Percentiles rank a stretch among this genome's conserved stretches.
These are phyloP conservation scores for Platanista minor DNA, from an alignment of 2,113 vertebrate species.

Conservation along the genomic window DNA sequence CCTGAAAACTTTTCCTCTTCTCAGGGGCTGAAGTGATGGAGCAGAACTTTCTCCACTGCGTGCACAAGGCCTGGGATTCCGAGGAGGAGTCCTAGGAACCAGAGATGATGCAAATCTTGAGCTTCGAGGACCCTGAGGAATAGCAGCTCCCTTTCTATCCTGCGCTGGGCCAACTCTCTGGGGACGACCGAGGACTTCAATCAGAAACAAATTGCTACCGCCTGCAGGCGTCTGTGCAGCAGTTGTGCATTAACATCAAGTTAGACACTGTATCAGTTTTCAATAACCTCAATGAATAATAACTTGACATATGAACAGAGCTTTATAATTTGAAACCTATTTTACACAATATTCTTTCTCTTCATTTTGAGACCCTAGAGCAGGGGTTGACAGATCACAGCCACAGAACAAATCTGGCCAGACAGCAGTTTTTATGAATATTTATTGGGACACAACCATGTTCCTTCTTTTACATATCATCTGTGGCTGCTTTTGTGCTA, in stretches of 20 bases:
- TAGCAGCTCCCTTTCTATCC: background rate
- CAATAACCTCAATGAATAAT: background rate
- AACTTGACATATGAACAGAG: background rate
- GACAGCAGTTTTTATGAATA: background rate
- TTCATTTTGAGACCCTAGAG: background rate
- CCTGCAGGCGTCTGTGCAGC: background rate
- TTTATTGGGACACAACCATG: background rate
- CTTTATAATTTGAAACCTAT: background rate
- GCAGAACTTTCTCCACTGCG: background rate
- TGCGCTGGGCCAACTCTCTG: background rate
- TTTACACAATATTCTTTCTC: background rate
- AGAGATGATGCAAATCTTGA: background rate
- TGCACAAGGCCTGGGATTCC: background rate
- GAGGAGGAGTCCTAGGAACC: fast-evolving
- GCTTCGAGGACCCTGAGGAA: background rate
- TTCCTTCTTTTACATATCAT: background rate
- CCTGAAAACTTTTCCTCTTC: no score
- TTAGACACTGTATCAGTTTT: background rate
- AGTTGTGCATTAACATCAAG: background rate
- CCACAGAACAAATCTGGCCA: background rate
- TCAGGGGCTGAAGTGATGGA: background rate
- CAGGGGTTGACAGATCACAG: background rate
- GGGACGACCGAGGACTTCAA: no score
- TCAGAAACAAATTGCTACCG: background rate
- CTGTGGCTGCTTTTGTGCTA: background rate